Conservation (phyloP, 1,140 invertebrate genomes). For the Colletes gigas region DNA sequence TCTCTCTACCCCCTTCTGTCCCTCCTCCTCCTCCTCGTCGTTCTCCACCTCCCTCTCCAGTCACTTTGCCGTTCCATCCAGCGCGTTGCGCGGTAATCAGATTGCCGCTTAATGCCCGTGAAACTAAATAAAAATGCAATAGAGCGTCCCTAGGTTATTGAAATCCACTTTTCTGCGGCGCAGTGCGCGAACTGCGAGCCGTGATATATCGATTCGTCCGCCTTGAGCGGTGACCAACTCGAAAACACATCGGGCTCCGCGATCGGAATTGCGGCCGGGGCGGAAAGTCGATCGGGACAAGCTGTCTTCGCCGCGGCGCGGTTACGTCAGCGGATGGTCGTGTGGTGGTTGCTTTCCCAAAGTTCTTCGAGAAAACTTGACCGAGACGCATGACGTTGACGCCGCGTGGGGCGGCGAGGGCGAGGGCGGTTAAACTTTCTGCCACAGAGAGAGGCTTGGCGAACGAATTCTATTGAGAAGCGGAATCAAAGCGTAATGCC, state of each 20-base stretch:
- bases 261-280: not conserved
- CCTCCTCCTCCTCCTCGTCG: conserved; percentile 26
- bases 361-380: conserved; percentile 57
- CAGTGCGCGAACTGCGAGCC: conserved; percentile 56
- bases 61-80: conserved; percentile 63
- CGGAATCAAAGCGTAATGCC: conserved; percentile 59
- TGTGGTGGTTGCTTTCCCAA: conserved; percentile 20
- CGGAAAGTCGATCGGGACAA: conserved; percentile 28
- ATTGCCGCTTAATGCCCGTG: conserved; percentile 69
- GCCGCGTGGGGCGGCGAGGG: conserved; percentile 36
- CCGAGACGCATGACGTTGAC: conserved; percentile 52
- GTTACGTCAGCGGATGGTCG: not conserved
- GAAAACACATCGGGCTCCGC: conserved; percentile 51
- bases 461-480: conserved; percentile 41
- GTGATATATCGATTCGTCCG: conserved; percentile 64
- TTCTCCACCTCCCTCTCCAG: conserved; percentile 20
- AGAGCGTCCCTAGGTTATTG: conserved; percentile 72
- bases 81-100: conserved; percentile 64
- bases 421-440: conserved; percentile 57
- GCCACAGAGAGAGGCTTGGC: conserved; percentile 51
- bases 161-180: conserved; percentile 70
- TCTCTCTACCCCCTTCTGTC: not conserved
- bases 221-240: conserved; percentile 48
- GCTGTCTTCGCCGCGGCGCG: conserved; percentile 38
- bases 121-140: conserved; percentile 73